A percentile compares a stretch with the other conserved stretches of the same genome.
Evolutionary conservation across 35 echinoderm and acorn worm genomes (phyloP).

Genomic region (Lytechinus pictus): DNA sequence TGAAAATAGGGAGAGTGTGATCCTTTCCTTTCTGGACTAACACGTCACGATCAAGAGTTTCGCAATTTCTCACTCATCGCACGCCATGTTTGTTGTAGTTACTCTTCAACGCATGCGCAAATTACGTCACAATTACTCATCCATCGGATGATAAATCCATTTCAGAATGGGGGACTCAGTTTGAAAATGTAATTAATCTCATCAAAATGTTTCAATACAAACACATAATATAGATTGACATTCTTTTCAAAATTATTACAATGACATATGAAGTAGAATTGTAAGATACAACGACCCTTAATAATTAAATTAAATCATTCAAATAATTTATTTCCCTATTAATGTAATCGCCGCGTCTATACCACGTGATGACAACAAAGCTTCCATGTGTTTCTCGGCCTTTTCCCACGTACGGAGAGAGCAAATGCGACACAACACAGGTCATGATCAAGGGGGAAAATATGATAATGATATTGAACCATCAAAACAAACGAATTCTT

Average conservation of each 20-base stretch:
- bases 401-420: neutral
- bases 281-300: too few species aligned
- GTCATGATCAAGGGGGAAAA: neutral
- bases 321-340: neutral
- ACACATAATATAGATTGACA: neutral
- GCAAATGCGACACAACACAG: neutral
- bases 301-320: too few species aligned
- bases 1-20: too few species aligned
- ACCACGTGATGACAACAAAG: slow-evolving; percentile 55
- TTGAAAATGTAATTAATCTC: neutral
- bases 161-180: neutral
- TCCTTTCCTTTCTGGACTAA: neutral
- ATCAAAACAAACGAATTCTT: neutral
- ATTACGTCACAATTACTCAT: slow-evolving; percentile 47
- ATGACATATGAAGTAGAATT: too few species aligned
- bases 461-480: neutral
- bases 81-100: slow-evolving; percentile 52
- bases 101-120: slow-evolving; percentile 31
- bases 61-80: neutral
- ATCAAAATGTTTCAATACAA: neutral
- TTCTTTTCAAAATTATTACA: too few species aligned
- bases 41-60: neutral
- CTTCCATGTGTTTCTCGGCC: slow-evolving; percentile 19
- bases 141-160: neutral
- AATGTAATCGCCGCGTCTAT: neutral